These are phyloP conservation scores for Leptobrachium ailaonicum DNA, from an alignment of 2,113 vertebrate species.

Conservation along the genomic window DNA sequence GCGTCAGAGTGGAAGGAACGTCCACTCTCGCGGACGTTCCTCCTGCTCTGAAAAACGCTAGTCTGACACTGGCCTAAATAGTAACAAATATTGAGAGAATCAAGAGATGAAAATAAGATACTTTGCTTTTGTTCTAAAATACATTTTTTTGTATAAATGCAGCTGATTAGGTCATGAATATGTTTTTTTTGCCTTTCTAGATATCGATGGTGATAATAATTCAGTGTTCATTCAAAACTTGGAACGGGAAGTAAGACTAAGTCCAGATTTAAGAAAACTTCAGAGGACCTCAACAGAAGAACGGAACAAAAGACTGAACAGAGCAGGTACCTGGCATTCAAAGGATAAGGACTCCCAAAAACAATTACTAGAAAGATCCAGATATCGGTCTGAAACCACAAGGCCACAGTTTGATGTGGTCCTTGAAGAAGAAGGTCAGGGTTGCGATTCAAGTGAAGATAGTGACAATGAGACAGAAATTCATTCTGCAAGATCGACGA, in stretches of 20 bases:
- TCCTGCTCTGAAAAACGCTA: too few relatives aligned
- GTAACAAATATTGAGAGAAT: too few relatives aligned
- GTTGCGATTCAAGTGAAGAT: conserved; percentile 9
- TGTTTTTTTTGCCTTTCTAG: background rate
- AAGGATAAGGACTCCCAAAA: conserved; percentile 14
- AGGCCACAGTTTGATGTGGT: conserved; percentile 35
- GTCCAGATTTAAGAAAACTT: background rate
- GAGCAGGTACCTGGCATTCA: conserved; percentile 4
- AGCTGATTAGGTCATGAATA: background rate
- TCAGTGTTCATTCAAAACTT: conserved; percentile 5
- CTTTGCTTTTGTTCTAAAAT: too few relatives aligned
- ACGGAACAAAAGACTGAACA: background rate
- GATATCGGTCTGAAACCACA: conserved; percentile 8
- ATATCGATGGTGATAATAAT: conserved; percentile 1
- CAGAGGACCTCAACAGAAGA: background rate
- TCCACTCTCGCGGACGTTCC: too few relatives aligned
- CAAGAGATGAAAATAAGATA: too few relatives aligned
- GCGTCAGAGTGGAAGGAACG: too few relatives aligned
- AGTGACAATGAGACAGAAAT: conserved; percentile 4
- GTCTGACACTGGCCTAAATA: too few relatives aligned
- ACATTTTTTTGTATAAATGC: too few relatives aligned
- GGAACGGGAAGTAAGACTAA: background rate
- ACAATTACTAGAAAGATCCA: background rate
- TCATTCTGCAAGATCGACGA: background rate
- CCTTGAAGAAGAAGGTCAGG: conserved; percentile 20